Conservation (phyloP, 1,140 invertebrate genomes). For the Cotesia typhae region DNA sequence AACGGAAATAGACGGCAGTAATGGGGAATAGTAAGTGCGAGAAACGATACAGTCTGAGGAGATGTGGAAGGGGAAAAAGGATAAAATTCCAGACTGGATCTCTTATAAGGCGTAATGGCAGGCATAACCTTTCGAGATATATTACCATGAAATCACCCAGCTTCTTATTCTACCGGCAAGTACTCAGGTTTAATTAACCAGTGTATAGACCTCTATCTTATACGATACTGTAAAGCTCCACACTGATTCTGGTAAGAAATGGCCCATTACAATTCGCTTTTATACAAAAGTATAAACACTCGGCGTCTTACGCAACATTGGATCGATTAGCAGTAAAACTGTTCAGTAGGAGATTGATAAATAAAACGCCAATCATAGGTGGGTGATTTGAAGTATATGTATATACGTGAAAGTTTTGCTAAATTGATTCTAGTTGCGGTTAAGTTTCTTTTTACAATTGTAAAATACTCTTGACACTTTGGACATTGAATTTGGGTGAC, state of each 20-base stretch:
- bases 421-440: slow-evolving; percentile 20
- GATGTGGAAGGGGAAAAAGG: not conserved
- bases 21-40: slow-evolving; percentile 39
- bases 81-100: slow-evolving; percentile 18
- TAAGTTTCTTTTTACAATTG: slow-evolving; percentile 7
- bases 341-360: not conserved
- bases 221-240: slow-evolving; percentile 7
- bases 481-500: slow-evolving; percentile 1
- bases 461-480: slow-evolving; percentile 19
- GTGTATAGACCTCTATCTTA: not conserved
- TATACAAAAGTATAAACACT: not conserved
- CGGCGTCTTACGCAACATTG: no score
- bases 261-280: not conserved
- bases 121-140: slow-evolving; percentile 7
- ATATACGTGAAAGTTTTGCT: slow-evolving; percentile 5
- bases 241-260: not conserved
- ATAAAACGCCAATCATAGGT: slow-evolving; percentile 1
- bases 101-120: slow-evolving; percentile 1
- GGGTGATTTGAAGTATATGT: no score
- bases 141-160: not conserved
- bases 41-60: not conserved
- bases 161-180: not conserved
- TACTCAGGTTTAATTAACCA: slow-evolving; percentile 14
- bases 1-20: slow-evolving; percentile 36
- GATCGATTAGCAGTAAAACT: not conserved